phyloP scores from a whole-genome alignment of 2,888 invertebrate species.

The Drosophila atroscutellata region DNA sequence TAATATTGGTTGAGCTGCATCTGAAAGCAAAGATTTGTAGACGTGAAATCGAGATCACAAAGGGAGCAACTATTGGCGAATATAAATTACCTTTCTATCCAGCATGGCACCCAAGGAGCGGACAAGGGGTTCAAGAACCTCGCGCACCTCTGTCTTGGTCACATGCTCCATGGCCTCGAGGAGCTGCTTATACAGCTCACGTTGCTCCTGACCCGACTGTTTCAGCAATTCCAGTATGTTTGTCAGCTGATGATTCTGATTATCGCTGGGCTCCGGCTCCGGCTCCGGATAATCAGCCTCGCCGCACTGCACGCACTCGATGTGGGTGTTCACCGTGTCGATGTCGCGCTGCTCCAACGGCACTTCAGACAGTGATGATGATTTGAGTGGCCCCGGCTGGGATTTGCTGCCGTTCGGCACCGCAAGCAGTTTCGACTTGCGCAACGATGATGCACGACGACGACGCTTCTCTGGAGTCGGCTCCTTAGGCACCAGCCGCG shows the following conservation, averaged over 20 bases:
- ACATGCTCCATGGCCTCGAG: constrained; percentile 77
- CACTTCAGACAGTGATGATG: constrained; percentile 5
- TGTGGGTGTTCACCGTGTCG: constrained; percentile 51
- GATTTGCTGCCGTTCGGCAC: background rate
- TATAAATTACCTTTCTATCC: constrained; percentile 43
- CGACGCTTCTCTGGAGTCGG: constrained; percentile 26
- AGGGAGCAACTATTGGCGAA: background rate
- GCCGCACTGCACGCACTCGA: constrained; percentile 50
- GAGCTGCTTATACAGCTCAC: constrained; percentile 58
- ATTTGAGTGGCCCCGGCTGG: background rate
- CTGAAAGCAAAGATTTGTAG: background rate
- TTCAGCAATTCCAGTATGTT: constrained; percentile 36
- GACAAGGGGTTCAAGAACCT: constrained; percentile 77
- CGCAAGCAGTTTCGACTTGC: constrained; percentile 4
- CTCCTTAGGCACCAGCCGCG: constrained; percentile 74
- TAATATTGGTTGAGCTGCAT: constrained; percentile 8
- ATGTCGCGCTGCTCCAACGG: constrained; percentile 29
- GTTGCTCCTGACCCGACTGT: constrained; percentile 22
- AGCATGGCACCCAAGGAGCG: constrained; percentile 62
- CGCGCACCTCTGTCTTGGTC: constrained; percentile 70
- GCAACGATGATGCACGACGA: constrained; percentile 5
- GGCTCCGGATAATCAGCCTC: constrained; percentile 19
- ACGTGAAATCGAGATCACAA: background rate
- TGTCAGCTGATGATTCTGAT: constrained; percentile 18
- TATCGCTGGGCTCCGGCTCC: constrained; percentile 1